These are phyloP conservation scores for Callinectes sapidus DNA, from an alignment of 2,888 invertebrate species.

Conservation along the genomic window DNA sequence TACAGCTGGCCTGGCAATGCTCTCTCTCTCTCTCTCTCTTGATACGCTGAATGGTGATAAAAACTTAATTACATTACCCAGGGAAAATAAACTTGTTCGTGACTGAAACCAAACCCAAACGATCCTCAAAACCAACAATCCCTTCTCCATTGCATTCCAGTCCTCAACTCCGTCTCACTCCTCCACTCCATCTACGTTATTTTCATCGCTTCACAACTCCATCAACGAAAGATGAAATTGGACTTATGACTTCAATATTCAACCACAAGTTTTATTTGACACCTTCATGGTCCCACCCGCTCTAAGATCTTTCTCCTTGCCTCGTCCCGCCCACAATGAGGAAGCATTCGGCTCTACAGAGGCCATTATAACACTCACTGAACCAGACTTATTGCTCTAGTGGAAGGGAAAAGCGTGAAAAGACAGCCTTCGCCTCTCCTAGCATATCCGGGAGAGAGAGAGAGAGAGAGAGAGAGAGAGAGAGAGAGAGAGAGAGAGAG, in stretches of 20 bases:
- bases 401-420: background rate
- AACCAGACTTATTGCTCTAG: background rate
- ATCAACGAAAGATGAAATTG: too few species aligned
- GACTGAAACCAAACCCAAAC: too few species aligned
- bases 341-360: background rate
- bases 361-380: background rate
- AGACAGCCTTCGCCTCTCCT: background rate
- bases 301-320: background rate
- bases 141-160: too few species aligned
- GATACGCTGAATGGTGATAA: background rate
- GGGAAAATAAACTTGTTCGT: background rate
- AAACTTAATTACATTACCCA: background rate
- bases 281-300: background rate
- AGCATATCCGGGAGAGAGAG: background rate
- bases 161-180: too few species aligned
- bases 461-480: background rate
- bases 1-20: background rate
- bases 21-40: conserved; percentile 21
- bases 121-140: too few species aligned
- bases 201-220: too few species aligned
- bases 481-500: too few species aligned
- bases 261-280: too few species aligned
- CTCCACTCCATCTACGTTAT: too few species aligned
- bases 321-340: background rate
- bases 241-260: too few species aligned